phyloP scores from a whole-genome alignment of 1,140 invertebrate species.

The Drosophila biarmipes region DNA sequence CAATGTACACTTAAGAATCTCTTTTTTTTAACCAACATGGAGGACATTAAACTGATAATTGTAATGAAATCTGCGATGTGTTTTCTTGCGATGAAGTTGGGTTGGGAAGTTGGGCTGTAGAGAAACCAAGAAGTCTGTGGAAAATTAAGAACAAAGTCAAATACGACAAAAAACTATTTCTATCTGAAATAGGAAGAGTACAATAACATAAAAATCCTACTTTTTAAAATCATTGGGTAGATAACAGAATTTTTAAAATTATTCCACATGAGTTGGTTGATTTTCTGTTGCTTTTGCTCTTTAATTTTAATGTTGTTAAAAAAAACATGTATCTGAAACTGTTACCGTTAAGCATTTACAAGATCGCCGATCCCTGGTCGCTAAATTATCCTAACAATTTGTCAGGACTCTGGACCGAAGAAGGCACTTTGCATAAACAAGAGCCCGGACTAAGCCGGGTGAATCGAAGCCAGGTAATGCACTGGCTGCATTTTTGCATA shows the following conservation, averaged over 20 bases:
- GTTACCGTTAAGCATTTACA: slow-evolving; percentile 40
- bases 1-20: slow-evolving; percentile 61
- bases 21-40: slow-evolving; percentile 67
- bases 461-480: slow-evolving; percentile 28
- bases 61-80: slow-evolving; percentile 17
- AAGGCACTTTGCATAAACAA: background rate
- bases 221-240: too few relatives aligned
- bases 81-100: background rate
- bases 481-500: slow-evolving; percentile 55
- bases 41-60: slow-evolving; percentile 76
- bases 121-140: too few relatives aligned
- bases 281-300: background rate
- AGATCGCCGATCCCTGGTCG: background rate
- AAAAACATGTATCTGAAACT: background rate
- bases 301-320: background rate
- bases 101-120: background rate
- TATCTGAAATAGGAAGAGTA: too few relatives aligned
- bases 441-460: background rate
- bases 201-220: too few relatives aligned
- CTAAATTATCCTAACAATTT: slow-evolving; percentile 50
- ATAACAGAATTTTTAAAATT: too few relatives aligned
- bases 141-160: too few relatives aligned
- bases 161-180: too few relatives aligned
- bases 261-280: too few relatives aligned
- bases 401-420: slow-evolving; percentile 10